These are phyloP conservation scores for Tortricodes alternella DNA, from an alignment of 2,888 invertebrate species.

Conservation along the genomic window DNA sequence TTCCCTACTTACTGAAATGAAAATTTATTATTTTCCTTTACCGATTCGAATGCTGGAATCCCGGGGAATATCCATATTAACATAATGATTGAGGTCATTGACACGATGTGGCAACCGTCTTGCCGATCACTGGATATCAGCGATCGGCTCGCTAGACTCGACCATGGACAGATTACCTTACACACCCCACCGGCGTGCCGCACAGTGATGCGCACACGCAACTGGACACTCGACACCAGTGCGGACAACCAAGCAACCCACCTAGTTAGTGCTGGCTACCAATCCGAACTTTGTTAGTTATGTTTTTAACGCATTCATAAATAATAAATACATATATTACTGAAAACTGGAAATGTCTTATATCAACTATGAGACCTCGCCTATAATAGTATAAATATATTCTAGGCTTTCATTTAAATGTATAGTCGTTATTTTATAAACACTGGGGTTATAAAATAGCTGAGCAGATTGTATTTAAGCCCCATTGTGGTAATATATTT, in stretches of 20 bases:
- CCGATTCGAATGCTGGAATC: too few relatives aligned
- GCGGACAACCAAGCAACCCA: conserved; percentile 48
- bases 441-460: conserved; percentile 38
- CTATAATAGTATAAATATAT: conserved; percentile 23
- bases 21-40: too few relatives aligned
- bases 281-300: conserved; percentile 24
- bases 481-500: conserved; percentile 33
- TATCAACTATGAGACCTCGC: conserved; percentile 23
- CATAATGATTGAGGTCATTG: too few relatives aligned
- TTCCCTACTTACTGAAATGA: too few relatives aligned
- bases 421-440: conserved; percentile 31
- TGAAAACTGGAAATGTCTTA: conserved; percentile 20
- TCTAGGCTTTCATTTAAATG: conserved; percentile 15
- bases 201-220: neutral
- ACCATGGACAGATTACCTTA: conserved; percentile 39
- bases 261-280: conserved; percentile 41
- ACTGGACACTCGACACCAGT: conserved; percentile 35
- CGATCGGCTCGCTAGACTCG: too few relatives aligned
- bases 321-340: conserved; percentile 25
- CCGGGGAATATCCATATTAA: too few relatives aligned
- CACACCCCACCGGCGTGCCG: neutral
- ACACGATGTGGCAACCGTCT: too few relatives aligned
- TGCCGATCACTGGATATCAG: too few relatives aligned
- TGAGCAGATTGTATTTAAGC: conserved; percentile 40
- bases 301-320: conserved; percentile 21